A percentile compares a stretch with the other conserved stretches of the same genome.
Evolutionary conservation across 2,113 vertebrate genomes (phyloP).

Genomic region (Dasypus novemcinctus): DNA sequence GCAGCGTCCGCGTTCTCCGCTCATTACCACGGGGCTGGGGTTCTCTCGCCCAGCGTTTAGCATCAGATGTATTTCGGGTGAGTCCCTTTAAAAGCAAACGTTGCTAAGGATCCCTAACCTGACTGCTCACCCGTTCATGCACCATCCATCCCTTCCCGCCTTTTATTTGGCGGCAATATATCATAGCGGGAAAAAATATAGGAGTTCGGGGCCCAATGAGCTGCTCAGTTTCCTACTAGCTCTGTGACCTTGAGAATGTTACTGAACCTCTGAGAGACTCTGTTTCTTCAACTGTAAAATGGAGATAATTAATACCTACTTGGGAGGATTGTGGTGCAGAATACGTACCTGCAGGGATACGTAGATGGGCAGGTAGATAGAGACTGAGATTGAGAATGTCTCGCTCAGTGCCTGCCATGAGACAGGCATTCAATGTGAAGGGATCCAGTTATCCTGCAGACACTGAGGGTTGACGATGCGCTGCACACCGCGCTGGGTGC

Average conservation of each 20-base stretch:
- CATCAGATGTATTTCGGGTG: background rate
- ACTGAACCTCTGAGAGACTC: background rate
- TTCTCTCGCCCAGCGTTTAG: background rate
- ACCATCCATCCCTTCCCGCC: background rate
- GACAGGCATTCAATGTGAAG: background rate
- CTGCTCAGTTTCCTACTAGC: background rate
- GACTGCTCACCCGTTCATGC: background rate
- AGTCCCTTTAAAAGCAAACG: background rate
- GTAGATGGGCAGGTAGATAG: background rate
- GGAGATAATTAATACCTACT: background rate
- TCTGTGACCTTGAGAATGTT: background rate
- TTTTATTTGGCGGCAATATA: background rate
- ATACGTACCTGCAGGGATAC: background rate
- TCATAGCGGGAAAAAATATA: background rate
- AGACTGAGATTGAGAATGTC: rapidly evolving
- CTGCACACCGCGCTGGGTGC: background rate
- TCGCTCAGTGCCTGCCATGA: background rate
- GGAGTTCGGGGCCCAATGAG: background rate
- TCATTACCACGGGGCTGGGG: background rate
- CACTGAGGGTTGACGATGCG: background rate
- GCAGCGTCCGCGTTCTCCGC: background rate
- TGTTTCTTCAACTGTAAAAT: background rate
- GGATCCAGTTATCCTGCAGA: background rate
- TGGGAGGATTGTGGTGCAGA: background rate
- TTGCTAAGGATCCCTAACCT: background rate